Conservation (phyloP, 2,797 vertebrate species). For the Galago senegalensis region DNA sequence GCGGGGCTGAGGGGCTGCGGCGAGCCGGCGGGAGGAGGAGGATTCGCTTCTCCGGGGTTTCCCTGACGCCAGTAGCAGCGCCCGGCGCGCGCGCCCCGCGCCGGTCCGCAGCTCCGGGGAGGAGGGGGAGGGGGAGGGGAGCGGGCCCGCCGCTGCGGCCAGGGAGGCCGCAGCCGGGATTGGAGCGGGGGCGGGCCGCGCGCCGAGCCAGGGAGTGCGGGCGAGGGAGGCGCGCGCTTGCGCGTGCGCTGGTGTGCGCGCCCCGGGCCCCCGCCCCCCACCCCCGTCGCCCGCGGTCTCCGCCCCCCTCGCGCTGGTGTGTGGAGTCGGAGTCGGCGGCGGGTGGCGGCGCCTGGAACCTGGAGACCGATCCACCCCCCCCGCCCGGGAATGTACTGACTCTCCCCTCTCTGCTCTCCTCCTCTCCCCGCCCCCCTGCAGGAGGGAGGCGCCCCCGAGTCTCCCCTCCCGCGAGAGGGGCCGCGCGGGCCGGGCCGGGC, state of each 20-base stretch:
- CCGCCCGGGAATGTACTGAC: conserved; percentile 74
- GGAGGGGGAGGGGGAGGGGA: conserved; percentile 18
- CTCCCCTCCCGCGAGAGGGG: conserved; percentile 61
- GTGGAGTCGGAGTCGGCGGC: conserved; percentile 75
- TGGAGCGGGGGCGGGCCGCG: conserved; percentile 55
- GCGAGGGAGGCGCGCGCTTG: conserved; percentile 20
- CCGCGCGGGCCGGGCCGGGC: conserved; percentile 70
- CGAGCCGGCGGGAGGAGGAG: neutral
- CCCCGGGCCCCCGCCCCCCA: conserved; percentile 25
- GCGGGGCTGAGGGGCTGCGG: neutral
- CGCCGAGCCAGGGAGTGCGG: neutral
- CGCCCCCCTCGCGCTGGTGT: conserved; percentile 74
- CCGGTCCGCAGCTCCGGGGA: neutral
- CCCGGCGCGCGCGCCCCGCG: conserved; percentile 48
- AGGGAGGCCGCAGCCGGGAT: conserved; percentile 65
- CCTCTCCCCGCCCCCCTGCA: conserved; percentile 64
- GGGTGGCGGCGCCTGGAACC: conserved; percentile 83
- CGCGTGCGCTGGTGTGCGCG: conserved; percentile 68
- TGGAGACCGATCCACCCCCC: conserved; percentile 1
- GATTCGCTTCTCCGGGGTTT: conserved; percentile 78
- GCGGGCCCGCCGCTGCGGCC: neutral
- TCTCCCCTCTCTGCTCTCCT: conserved; percentile 50
- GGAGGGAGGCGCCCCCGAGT: conserved; percentile 81
- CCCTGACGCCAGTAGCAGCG: conserved; percentile 72
- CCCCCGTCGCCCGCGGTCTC: conserved; percentile 54